Evolutionary conservation across 2,888 invertebrate genomes (phyloP).

Genomic region (Epinotia nisella): DNA sequence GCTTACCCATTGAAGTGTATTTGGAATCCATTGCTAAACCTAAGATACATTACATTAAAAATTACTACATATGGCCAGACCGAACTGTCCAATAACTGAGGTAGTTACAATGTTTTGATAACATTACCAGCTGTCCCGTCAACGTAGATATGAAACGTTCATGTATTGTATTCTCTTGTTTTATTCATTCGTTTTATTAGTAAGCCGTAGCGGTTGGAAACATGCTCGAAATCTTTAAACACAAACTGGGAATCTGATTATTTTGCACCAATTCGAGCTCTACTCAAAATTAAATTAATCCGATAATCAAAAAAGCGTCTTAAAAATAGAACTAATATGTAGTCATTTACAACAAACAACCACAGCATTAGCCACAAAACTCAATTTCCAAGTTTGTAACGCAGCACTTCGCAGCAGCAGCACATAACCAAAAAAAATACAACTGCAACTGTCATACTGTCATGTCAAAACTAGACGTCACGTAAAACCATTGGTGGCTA

Average conservation of each 20-base stretch:
- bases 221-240: conserved; percentile 4
- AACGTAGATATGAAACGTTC: conserved; percentile 8
- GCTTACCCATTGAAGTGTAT: conserved; percentile 65
- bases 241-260: conserved; percentile 7
- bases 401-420: not conserved
- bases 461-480: conserved; percentile 1
- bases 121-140: not conserved
- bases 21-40: conserved; percentile 74
- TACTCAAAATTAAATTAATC: not conserved
- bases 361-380: not conserved
- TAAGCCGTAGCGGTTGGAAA: not conserved
- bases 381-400: not conserved
- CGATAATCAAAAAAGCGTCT: not conserved
- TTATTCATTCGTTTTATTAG: not conserved
- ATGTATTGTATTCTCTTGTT: not conserved
- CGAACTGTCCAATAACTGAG: not conserved
- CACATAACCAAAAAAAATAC: conserved; percentile 16
- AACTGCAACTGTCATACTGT: not conserved
- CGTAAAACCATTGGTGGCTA: too few relatives aligned
- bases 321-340: not conserved
- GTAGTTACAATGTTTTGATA: not conserved
- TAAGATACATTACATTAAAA: conserved; percentile 31
- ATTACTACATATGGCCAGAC: not conserved
- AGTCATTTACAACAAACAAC: not conserved
- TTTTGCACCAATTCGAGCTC: not conserved